Evolutionary conservation across 2,797 vertebrate species (phyloP).

Genomic region (Sebastes cheni): DNA sequence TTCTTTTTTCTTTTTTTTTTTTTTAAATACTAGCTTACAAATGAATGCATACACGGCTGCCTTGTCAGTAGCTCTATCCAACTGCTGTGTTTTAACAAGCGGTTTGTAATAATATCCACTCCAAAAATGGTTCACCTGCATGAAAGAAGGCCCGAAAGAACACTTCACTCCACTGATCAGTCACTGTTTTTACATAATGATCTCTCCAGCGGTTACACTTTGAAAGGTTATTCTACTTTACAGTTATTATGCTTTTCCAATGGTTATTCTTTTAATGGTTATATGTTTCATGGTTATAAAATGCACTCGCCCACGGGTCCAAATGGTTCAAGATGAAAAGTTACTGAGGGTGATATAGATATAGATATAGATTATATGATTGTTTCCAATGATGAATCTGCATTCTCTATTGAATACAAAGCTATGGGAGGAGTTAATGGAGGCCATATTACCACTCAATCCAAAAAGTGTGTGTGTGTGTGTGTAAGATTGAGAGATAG

Average conservation of each 20-base stretch:
- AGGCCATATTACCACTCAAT: constrained; percentile 39
- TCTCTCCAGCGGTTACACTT: constrained; percentile 1
- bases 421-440: background rate
- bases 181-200: constrained; percentile 5
- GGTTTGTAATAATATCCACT: constrained; percentile 58
- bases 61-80: constrained; percentile 59
- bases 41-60: constrained; percentile 69
- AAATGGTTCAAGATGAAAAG: constrained; percentile 18
- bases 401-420: constrained; percentile 17
- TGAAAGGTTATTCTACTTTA: constrained; percentile 22
- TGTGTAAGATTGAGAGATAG: constrained; percentile 32
- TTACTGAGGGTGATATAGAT: constrained; percentile 42
- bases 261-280: constrained; percentile 16
- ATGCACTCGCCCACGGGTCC: constrained; percentile 3
- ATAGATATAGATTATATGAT: constrained; percentile 14
- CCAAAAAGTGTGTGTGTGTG: constrained; percentile 54
- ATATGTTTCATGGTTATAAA: constrained; percentile 19
- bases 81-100: constrained; percentile 69
- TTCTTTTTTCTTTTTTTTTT: constrained; percentile 28
- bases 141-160: constrained; percentile 59
- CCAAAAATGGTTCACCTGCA: constrained; percentile 71
- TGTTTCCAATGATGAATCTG: constrained; percentile 16
- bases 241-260: constrained; percentile 4
- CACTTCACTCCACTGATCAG: constrained; percentile 50
- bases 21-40: constrained; percentile 49